Base-by-base conservation (phyloP, 2,888 invertebrate genomes). In the Vanessa cardui region DNA sequence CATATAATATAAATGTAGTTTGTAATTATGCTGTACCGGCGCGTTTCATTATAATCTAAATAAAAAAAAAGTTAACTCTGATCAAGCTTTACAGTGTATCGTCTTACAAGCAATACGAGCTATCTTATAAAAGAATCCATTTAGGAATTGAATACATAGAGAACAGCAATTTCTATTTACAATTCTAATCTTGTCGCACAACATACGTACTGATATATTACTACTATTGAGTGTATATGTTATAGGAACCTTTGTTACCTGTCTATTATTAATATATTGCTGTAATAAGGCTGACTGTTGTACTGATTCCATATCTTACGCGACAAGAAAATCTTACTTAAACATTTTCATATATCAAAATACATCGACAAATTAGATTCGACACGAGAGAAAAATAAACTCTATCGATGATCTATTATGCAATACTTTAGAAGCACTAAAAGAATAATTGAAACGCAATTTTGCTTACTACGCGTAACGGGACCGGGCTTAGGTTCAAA, bases 121-220 rank as follows among this genome's bases (percentile, higher is more conserved):
- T 74, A 73, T 73, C 69, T 77, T 74, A 76, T 69, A 77, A 83
- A 73, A 76, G 78, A 81, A 74, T 72, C 76, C 73, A 72, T 72
- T 71, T 75, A 77, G 73, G 77, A 77, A 79, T 77, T 70, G 72
- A 78, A 77, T 74, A 75, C 70, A 71, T 75, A 75, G 76, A 77
- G 76, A 83, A 83, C 80, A 84, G 86, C 84, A 78, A 79, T 80
- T 75, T 74, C 73, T 90, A 89, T 89, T 84, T 89, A 89, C 90
- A 90, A 83, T 82, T 82, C 79, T 64, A 89, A 73, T 86, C 84
- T 83, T 86, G 80, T 80, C 80, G 83, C 87, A 86, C 83, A 83
- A 84, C 84, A 84, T 81, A 81, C 80, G 77, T 77, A 39, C 39
- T 12, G 12, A 12, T 39, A 39, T 9, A 39, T 4, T 39, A 9